Evolutionary conservation across 2,888 invertebrate genomes (phyloP).

Genomic region (Physocephala rufipes): DNA sequence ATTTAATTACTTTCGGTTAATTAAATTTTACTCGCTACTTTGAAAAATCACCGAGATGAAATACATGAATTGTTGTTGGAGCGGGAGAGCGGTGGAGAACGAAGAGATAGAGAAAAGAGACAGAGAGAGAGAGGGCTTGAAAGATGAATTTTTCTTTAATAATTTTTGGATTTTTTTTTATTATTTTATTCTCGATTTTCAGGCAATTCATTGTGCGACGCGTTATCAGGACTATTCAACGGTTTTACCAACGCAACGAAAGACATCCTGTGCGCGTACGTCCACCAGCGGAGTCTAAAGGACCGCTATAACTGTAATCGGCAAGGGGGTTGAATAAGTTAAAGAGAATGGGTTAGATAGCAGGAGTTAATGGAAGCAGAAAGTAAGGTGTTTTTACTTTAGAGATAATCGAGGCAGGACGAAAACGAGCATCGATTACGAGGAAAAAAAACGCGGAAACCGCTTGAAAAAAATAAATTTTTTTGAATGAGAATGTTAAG

Average conservation of each 20-base stretch:
- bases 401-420: too few species aligned
- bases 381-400: too few species aligned
- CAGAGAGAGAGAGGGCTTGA: too few species aligned
- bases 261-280: constrained; percentile 60
- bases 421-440: too few species aligned
- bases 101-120: neutral
- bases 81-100: neutral
- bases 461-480: too few species aligned
- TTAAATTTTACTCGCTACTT: constrained; percentile 31
- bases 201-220: constrained; percentile 61
- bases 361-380: too few species aligned
- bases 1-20: constrained; percentile 24
- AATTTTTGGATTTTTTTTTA: neutral
- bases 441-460: too few species aligned
- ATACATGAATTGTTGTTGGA: too few species aligned
- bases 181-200: constrained; percentile 44
- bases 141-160: too few species aligned
- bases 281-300: constrained; percentile 54
- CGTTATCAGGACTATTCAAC: constrained; percentile 58
- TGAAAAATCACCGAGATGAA: neutral
- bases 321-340: neutral
- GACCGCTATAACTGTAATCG: neutral
- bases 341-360: too few species aligned
- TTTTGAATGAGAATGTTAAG: too few species aligned
- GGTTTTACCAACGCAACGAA: constrained; percentile 61